Conservation (phyloP, 2,888 invertebrate species). For the Zelleria hepariella region DNA sequence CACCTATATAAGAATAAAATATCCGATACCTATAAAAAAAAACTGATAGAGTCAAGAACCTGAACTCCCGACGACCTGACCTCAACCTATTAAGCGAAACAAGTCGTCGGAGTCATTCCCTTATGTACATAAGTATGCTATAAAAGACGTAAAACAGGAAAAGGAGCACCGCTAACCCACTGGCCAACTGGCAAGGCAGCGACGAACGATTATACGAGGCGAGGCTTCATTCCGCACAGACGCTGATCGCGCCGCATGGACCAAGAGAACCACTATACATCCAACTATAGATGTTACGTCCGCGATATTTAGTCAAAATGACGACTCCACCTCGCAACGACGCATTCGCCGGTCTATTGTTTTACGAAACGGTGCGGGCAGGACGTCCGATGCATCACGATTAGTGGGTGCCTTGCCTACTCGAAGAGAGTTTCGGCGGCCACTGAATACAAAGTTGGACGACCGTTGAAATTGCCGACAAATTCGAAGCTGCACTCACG, state of each 20-base stretch:
- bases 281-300: slow-evolving; percentile 18
- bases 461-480: slow-evolving; percentile 34
- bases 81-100: slow-evolving; percentile 3
- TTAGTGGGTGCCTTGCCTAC: slow-evolving; percentile 31
- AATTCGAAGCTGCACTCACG: slow-evolving; percentile 17
- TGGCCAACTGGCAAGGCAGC: slow-evolving; percentile 65
- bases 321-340: slow-evolving; percentile 33
- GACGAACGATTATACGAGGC: slow-evolving; percentile 50
- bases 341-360: slow-evolving; percentile 35
- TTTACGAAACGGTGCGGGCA: slow-evolving; percentile 59
- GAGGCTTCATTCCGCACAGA: slow-evolving; percentile 60
- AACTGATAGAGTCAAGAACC: background rate
- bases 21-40: background rate
- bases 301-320: slow-evolving; percentile 24
- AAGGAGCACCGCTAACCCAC: slow-evolving; percentile 69
- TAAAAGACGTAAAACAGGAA: slow-evolving; percentile 62
- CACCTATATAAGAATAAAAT: no score
- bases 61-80: slow-evolving; percentile 2
- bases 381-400: slow-evolving; percentile 57
- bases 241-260: slow-evolving; percentile 47
- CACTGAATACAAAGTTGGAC: slow-evolving; percentile 56
- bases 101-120: slow-evolving; percentile 22
- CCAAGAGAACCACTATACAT: slow-evolving; percentile 22
- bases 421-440: slow-evolving; percentile 61
- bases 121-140: slow-evolving; percentile 25